These are phyloP conservation scores for Scolopax rusticola DNA, from an alignment of 2,797 vertebrate species.

Conservation along the genomic window DNA sequence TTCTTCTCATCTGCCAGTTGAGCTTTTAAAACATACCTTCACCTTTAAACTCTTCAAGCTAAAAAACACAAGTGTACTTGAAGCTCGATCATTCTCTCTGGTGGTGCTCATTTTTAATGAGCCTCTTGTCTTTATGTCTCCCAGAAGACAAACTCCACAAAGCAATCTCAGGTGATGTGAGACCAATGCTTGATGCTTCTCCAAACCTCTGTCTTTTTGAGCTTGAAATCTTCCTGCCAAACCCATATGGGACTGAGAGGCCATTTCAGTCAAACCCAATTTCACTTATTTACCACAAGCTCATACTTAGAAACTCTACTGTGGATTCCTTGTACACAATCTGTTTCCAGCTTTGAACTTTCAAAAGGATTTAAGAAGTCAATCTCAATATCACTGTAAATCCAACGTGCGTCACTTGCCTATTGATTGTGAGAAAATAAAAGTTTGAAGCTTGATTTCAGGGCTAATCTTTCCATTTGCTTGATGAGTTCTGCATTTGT, in stretches of 20 bases:
- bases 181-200: conserved; percentile 82
- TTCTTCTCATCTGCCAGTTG: conserved; percentile 79
- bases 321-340: conserved; percentile 84
- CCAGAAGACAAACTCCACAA: conserved; percentile 82
- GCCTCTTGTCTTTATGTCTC: conserved; percentile 80
- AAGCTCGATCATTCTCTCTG: conserved; percentile 79
- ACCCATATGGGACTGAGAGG: conserved; percentile 82
- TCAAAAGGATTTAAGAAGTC: conserved; percentile 90
- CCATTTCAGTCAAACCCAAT: conserved; percentile 85
- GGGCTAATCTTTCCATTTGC: conserved; percentile 88
- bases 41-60: conserved; percentile 73
- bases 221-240: conserved; percentile 83
- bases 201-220: conserved; percentile 77
- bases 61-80: conserved; percentile 80
- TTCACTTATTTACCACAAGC: conserved; percentile 87
- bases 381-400: conserved; percentile 93
- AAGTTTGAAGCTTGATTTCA: conserved; percentile 88
- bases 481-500: conserved; percentile 80
- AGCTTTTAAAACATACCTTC: conserved; percentile 77
- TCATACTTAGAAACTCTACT: conserved; percentile 81
- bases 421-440: conserved; percentile 86
- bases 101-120: conserved; percentile 86
- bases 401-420: conserved; percentile 81
- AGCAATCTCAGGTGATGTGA: conserved; percentile 89
- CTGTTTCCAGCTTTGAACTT: conserved; percentile 88